Evolutionary conservation across 2,113 vertebrate species (phyloP).

Genomic region (Arothron firmamentum): DNA sequence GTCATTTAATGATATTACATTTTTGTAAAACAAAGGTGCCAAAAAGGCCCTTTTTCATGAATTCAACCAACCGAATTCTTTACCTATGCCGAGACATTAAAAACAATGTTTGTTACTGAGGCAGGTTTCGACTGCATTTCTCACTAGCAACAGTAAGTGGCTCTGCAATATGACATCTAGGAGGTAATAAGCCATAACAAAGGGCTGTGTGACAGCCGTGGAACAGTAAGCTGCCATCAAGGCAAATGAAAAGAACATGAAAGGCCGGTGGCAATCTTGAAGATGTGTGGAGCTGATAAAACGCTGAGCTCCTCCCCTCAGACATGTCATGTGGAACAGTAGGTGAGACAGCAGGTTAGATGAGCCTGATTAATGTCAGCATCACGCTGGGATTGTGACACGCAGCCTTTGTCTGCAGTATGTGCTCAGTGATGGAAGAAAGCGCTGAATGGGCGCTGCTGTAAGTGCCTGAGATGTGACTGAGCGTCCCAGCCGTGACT

Average conservation of each 20-base stretch:
- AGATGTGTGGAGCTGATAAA: conserved; percentile 63
- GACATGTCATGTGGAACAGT: conserved; percentile 55
- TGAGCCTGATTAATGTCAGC: conserved; percentile 55
- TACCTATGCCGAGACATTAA: conserved; percentile 8
- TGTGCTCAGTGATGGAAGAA: conserved; percentile 13
- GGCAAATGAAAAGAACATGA: conserved; percentile 63
- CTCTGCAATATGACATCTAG: conserved; percentile 38
- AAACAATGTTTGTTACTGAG: conserved; percentile 28
- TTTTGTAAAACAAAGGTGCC: too few relatives aligned
- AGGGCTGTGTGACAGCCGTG: conserved; percentile 51
- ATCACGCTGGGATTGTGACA: conserved; percentile 40
- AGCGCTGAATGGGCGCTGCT: conserved; percentile 4
- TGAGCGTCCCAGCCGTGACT: conserved; percentile 18
- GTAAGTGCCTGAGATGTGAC: conserved; percentile 12
- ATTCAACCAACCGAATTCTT: conserved; percentile 1
- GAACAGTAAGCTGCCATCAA: conserved; percentile 49
- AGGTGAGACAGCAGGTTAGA: conserved; percentile 60
- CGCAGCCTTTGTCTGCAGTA: conserved; percentile 26
- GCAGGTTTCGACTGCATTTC: conserved; percentile 36
- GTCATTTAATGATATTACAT: neutral
- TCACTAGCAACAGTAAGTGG: conserved; percentile 42
- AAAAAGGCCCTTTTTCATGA: neutral
- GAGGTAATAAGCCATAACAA: conserved; percentile 63
- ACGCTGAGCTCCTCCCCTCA: conserved; percentile 48
- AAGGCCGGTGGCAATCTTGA: conserved; percentile 63